Evolutionary conservation across 2,797 vertebrate species (phyloP).

Genomic region (Odontamblyopus lacepedii): DNA sequence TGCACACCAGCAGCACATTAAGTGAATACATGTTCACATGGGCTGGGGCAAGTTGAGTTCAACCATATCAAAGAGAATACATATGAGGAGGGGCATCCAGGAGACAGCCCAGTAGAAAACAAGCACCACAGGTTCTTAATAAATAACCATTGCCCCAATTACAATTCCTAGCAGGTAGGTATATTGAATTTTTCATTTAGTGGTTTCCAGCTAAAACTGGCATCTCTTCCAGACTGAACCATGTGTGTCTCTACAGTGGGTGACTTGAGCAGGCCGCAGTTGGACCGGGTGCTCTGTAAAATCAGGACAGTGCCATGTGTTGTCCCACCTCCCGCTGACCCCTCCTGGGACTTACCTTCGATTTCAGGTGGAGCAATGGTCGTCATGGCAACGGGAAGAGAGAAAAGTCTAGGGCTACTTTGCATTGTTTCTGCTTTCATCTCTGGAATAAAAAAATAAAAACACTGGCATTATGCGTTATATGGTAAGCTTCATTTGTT

Average conservation of each 20-base stretch:
- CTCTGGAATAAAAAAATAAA: slow-evolving; percentile 38
- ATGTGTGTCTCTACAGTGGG: slow-evolving; percentile 9
- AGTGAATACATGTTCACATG: slow-evolving; percentile 43
- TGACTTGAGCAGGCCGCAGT: slow-evolving; percentile 34
- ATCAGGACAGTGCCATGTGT: slow-evolving; percentile 63
- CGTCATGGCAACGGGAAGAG: slow-evolving; percentile 75
- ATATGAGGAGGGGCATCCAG: slow-evolving; percentile 30
- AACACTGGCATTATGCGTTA: slow-evolving; percentile 24
- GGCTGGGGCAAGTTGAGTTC: slow-evolving; percentile 46
- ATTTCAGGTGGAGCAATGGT: slow-evolving; percentile 78
- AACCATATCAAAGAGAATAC: slow-evolving; percentile 62
- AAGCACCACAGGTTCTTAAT: slow-evolving; percentile 35
- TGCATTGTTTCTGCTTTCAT: slow-evolving; percentile 77
- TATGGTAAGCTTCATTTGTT: too few species aligned
- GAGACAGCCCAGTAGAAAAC: slow-evolving; percentile 18
- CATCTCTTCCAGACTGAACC: slow-evolving; percentile 1
- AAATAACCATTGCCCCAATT: slow-evolving; percentile 48
- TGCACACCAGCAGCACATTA: slow-evolving; percentile 19
- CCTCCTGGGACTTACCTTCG: slow-evolving; percentile 76
- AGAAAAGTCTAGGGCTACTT: slow-evolving; percentile 62
- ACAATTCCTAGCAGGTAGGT: slow-evolving; percentile 32
- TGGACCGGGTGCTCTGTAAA: slow-evolving; percentile 56
- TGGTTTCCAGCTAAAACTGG: slow-evolving; percentile 25
- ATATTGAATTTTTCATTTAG: slow-evolving; percentile 23
- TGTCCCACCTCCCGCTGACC: slow-evolving; percentile 62